A percentile compares a stretch with the other conserved stretches of the same genome.
These are phyloP conservation scores for Macrostomum cliftonense DNA, from an alignment of 2,888 invertebrate species.

Conservation along the genomic window DNA sequence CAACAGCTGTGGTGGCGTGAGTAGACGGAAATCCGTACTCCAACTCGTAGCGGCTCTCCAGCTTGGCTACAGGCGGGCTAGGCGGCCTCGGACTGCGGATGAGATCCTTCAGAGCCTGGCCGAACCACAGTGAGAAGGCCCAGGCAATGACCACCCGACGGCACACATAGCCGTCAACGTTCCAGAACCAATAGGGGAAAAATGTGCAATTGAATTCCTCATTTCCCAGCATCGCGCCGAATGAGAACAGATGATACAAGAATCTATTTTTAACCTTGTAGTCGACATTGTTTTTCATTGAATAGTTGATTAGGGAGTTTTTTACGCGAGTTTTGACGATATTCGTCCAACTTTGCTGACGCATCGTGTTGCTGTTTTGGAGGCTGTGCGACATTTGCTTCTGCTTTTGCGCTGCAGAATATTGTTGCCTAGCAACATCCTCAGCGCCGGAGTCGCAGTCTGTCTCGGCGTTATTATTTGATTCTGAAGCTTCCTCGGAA, in stretches of 20 bases:
- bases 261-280: slow-evolving; percentile 4
- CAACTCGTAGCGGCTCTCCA: slow-evolving; percentile 68
- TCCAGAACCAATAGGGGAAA: slow-evolving; percentile 85
- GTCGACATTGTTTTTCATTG: neutral
- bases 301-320: neutral
- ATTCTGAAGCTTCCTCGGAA: neutral
- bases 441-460: too few species aligned
- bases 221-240: slow-evolving; percentile 70
- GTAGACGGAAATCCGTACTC: slow-evolving; percentile 91
- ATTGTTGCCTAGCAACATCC: too few species aligned
- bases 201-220: slow-evolving; percentile 71
- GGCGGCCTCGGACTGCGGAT: slow-evolving; percentile 64
- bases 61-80: slow-evolving; percentile 56
- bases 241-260: slow-evolving; percentile 45
- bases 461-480: neutral
- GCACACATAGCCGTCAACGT: slow-evolving; percentile 67
- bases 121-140: slow-evolving; percentile 31
- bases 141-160: slow-evolving; percentile 47
- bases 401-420: too few species aligned
- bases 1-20: slow-evolving; percentile 72
- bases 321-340: neutral
- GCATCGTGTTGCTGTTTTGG: too few species aligned
- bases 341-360: too few species aligned
- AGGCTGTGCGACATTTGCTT: too few species aligned
- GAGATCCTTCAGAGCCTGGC: slow-evolving; percentile 67